A percentile compares a stretch with the other conserved stretches of the same genome.
Conservation (phyloP, 2,888 invertebrate genomes). For the Frankliniella fusca region DNA sequence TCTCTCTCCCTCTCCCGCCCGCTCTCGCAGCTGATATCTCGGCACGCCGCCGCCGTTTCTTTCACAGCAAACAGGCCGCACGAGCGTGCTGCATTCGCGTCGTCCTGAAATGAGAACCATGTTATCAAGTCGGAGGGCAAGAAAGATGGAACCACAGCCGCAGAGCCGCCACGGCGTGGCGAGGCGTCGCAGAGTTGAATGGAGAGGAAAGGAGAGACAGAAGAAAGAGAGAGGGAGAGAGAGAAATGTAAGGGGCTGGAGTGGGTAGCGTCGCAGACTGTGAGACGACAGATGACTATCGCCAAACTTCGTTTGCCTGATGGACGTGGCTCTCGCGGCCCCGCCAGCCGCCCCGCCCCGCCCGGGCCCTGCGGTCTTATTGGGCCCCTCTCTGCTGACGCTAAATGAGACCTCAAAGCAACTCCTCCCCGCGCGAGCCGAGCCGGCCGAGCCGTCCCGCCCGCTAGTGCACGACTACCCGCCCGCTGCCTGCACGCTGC, state of each 20-base stretch:
- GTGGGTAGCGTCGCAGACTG: not conserved
- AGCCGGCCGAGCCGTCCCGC: too few species aligned
- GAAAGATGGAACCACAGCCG: not conserved
- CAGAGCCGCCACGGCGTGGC: not conserved
- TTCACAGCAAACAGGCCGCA: not conserved
- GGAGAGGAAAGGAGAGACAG: not conserved
- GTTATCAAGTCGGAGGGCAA: not conserved
- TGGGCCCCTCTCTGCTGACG: not conserved
- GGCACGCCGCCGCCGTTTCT: not conserved
- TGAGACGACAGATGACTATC: conserved; percentile 20
- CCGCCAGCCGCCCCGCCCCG: not conserved
- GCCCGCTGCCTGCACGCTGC: too few species aligned
- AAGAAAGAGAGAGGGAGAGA: not conserved
- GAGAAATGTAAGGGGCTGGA: not conserved
- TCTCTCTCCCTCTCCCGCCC: not conserved
- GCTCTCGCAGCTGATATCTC: not conserved
- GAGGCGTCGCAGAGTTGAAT: not conserved
- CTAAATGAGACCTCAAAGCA: conserved; percentile 20
- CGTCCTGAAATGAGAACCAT: conserved; percentile 14
- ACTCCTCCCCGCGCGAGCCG: not conserved
- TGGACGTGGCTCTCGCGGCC: not conserved
- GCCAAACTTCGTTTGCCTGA: conserved; percentile 24
- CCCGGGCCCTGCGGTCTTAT: not conserved
- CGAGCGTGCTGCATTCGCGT: conserved; percentile 7
- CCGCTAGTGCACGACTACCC: too few species aligned